Conservation (phyloP, 2,888 invertebrate species). For the Drosophila paranaensis region DNA sequence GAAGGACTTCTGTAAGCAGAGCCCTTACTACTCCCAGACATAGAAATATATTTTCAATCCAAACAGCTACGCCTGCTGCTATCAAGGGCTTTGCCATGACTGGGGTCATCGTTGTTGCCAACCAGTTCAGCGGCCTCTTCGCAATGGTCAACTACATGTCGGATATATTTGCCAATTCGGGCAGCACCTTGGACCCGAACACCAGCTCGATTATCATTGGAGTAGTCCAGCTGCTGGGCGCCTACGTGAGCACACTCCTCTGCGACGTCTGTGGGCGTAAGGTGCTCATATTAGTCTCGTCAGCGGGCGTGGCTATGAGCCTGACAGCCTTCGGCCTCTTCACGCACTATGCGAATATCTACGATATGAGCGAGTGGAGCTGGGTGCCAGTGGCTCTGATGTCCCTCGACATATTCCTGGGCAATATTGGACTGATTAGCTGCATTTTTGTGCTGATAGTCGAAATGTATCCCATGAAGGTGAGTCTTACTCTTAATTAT, state of each 20-base stretch:
- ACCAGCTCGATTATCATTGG: slow-evolving; percentile 82
- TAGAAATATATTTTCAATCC: slow-evolving; percentile 13
- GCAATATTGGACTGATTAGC: slow-evolving; percentile 80
- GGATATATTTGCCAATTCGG: slow-evolving; percentile 77
- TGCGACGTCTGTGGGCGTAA: slow-evolving; percentile 82
- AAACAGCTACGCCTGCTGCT: slow-evolving; percentile 66
- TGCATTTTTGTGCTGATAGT: slow-evolving; percentile 81
- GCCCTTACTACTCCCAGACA: no score
- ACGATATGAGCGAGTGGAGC: slow-evolving; percentile 61
- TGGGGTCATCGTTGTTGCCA: slow-evolving; percentile 68
- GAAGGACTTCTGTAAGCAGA: slow-evolving; percentile 70
- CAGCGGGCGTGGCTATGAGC: slow-evolving; percentile 73
- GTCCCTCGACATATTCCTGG: slow-evolving; percentile 78
- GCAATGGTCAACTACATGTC: slow-evolving; percentile 83
- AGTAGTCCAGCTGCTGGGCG: slow-evolving; percentile 78
- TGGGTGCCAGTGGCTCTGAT: slow-evolving; percentile 81
- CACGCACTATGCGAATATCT: slow-evolving; percentile 54
- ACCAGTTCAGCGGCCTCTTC: slow-evolving; percentile 79
- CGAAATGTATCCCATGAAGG: slow-evolving; percentile 83
- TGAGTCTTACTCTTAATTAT: slow-evolving; percentile 22
- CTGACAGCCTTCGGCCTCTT: slow-evolving; percentile 73
- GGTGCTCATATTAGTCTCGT: slow-evolving; percentile 76
- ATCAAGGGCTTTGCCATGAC: slow-evolving; percentile 70
- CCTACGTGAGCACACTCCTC: slow-evolving; percentile 71
- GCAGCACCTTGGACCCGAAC: slow-evolving; percentile 78